Base-by-base conservation (phyloP, 23 tunicate genomes). In the Diplosoma virens region DNA sequence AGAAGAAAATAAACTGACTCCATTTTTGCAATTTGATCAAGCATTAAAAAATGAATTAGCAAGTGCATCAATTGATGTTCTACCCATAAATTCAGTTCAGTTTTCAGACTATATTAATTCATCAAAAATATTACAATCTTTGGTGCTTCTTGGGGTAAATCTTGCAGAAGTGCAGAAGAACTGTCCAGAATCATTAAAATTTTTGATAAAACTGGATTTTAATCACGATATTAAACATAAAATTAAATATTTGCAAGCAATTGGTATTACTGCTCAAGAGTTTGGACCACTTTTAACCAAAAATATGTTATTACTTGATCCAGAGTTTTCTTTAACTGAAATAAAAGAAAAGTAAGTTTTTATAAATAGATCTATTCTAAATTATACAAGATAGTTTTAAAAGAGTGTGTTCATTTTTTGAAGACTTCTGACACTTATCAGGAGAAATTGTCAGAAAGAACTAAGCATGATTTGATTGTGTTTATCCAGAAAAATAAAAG, bases 331-430 rank as follows among this genome's bases (percentile, higher is more conserved):
- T 2, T 60, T 82, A 21, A 79, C 66, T 5, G 82, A 75, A 2
- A 28, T 87, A 29, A 27, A 87, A 61, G 83, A 87, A 81, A 67
- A 56, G 94, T 87, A 81, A 76, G 79, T 61, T 26, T n/a, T n/a
- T n/a, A n/a, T n/a, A n/a, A n/a, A n/a, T n/a, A n/a, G n/a, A n/a
- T n/a, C n/a, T n/a, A n/a, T n/a, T n/a, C n/a, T n/a, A n/a, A n/a
- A n/a, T n/a, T n/a, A n/a, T n/a, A n/a, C n/a, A n/a, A n/a, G n/a
- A n/a, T n/a, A n/a, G n/a, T n/a, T n/a, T n/a, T n/a, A n/a, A n/a
- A n/a, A n/a, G n/a, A n/a, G n/a, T n/a, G n/a, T n/a, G n/a, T n/a
- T n/a, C n/a, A n/a, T n/a, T n/a, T n/a, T n/a, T n/a, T n/a, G n/a
- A n/a, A n/a, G n/a, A n/a, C n/a, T n/a, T n/a, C n/a, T n/a, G n/a